These are phyloP conservation scores for Guaruba guarouba DNA, from an alignment of 2,113 vertebrate species.

Conservation along the genomic window DNA sequence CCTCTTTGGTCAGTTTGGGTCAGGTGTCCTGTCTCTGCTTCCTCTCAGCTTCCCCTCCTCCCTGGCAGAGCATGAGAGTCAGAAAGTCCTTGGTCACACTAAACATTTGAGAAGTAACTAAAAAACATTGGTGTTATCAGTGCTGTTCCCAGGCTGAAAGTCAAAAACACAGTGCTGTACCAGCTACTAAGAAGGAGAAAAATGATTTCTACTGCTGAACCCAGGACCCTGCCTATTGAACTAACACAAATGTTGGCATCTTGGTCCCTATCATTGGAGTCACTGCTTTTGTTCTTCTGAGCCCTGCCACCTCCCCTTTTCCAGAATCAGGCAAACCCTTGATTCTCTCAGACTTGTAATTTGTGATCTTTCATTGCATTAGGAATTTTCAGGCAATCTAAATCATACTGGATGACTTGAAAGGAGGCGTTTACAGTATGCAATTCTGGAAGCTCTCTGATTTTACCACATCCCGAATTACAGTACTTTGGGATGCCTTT, in stretches of 20 bases:
- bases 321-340: background rate
- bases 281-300: background rate
- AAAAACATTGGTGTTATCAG: too few species aligned
- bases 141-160: too few species aligned
- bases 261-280: background rate
- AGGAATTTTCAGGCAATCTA: background rate
- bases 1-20: too few species aligned
- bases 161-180: too few species aligned
- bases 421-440: background rate
- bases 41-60: too few species aligned
- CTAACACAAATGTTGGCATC: background rate
- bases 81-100: too few species aligned
- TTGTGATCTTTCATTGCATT: background rate
- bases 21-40: too few species aligned
- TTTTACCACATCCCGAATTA: background rate
- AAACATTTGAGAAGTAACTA: too few species aligned
- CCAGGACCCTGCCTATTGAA: background rate
- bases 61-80: too few species aligned
- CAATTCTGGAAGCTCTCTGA: background rate
- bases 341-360: background rate
- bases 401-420: background rate
- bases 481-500: background rate
- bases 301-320: background rate
- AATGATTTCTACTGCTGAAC: too few species aligned
- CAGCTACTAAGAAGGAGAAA: too few species aligned